phyloP scores from a whole-genome alignment of 2,888 invertebrate species.

The Stegana nigrithorax region DNA sequence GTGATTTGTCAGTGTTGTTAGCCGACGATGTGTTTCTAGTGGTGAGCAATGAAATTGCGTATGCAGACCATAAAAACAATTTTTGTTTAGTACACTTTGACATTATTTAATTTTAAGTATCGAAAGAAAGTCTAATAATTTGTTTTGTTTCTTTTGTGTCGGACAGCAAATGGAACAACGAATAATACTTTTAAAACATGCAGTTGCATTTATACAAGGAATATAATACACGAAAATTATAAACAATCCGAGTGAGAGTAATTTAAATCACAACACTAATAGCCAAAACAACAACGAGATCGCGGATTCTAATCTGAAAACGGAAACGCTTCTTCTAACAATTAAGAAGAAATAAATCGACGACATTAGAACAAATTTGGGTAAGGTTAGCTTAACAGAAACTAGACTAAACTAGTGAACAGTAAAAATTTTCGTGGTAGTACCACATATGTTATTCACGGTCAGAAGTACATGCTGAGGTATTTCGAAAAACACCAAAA shows the following conservation, averaged over 20 bases:
- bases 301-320: constrained; percentile 39
- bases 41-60: too few relatives aligned
- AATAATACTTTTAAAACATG: constrained; percentile 27
- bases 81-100: constrained; percentile 22
- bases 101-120: neutral
- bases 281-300: constrained; percentile 34
- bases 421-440: neutral
- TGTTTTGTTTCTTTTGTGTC: neutral
- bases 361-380: neutral
- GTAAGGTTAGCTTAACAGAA: too few relatives aligned
- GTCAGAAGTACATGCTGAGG: too few relatives aligned
- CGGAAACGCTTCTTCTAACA: constrained; percentile 35
- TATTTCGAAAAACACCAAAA: too few relatives aligned
- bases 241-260: constrained; percentile 14
- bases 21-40: too few relatives aligned
- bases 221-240: constrained; percentile 1
- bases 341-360: constrained; percentile 40
- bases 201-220: neutral
- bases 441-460: too few relatives aligned
- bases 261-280: constrained; percentile 31
- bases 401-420: too few relatives aligned
- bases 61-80: too few relatives aligned
- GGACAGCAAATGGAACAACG: constrained; percentile 47
- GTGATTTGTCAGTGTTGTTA: too few relatives aligned
- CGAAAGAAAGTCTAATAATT: constrained; percentile 18